Conservation (phyloP, 2,888 invertebrate species). For the Drosophila formosana region DNA sequence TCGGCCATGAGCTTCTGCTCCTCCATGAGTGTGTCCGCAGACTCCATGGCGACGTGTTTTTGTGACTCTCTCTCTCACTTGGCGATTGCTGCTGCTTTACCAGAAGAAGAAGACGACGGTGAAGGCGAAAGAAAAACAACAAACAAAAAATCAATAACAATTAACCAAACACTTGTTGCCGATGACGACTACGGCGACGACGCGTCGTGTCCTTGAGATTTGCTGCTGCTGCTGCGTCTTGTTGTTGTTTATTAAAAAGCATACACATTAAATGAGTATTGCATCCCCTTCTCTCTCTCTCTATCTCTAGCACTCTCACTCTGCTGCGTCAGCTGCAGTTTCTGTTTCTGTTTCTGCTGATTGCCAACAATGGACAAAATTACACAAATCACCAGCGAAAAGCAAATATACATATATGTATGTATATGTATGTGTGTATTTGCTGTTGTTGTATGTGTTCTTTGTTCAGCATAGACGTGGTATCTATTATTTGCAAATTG, state of each 20-base stretch:
- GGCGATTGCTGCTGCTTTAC: neutral
- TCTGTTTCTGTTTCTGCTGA: neutral
- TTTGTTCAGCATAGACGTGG: constrained; percentile 42
- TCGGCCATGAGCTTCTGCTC: constrained; percentile 93
- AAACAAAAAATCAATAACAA: constrained; percentile 61
- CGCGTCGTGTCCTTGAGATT: constrained; percentile 46
- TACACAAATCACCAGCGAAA: constrained; percentile 44
- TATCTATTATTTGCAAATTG: constrained; percentile 27
- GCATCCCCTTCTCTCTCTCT: constrained; percentile 35
- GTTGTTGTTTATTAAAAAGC: constrained; percentile 26
- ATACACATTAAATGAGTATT: constrained; percentile 62
- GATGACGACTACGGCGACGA: neutral
- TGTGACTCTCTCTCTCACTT: constrained; percentile 24
- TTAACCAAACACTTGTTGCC: constrained; percentile 73
- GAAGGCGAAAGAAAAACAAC: constrained; percentile 16
- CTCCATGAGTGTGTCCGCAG: constrained; percentile 86
- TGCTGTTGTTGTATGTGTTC: constrained; percentile 18
- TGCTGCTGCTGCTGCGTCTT: constrained; percentile 1
- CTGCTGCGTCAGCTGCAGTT: constrained; percentile 29
- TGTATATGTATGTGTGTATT: constrained; percentile 3
- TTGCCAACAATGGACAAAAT: constrained; percentile 44
- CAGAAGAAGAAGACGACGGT: neutral
- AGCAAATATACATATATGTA: neutral
- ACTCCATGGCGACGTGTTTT: constrained; percentile 79
- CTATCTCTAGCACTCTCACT: constrained; percentile 20